phyloP scores from a whole-genome alignment of 2,888 invertebrate genomes.

The Lithophane leautieri region DNA sequence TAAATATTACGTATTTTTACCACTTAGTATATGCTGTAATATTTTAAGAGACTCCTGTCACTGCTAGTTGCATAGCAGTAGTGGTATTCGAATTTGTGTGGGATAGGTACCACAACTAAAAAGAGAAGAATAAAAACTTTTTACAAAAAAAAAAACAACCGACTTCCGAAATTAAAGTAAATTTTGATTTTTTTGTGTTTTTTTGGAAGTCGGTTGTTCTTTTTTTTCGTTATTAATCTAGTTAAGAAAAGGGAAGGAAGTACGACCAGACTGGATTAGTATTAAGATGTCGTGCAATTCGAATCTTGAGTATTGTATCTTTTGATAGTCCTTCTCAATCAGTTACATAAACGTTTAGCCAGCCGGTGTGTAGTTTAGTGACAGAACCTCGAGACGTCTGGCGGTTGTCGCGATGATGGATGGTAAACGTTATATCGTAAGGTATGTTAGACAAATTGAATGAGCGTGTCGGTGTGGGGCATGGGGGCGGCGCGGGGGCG shows the following conservation, averaged over 20 bases:
- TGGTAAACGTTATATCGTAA: conserved; percentile 64
- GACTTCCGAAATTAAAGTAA: no score
- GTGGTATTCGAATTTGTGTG: no score
- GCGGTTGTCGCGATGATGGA: conserved; percentile 61
- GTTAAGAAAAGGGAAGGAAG: not conserved
- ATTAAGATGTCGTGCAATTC: not conserved
- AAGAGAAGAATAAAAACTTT: no score
- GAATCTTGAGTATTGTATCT: not conserved
- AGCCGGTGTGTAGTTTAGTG: not conserved
- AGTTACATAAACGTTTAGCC: not conserved
- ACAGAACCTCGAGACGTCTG: not conserved
- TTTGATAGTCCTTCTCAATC: not conserved
- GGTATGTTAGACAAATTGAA: conserved; percentile 77
- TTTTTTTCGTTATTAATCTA: not conserved
- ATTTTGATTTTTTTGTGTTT: no score
- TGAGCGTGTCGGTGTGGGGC: conserved; percentile 67
- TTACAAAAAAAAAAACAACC: no score
- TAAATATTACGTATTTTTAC: no score
- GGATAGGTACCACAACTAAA: no score
- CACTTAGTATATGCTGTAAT: no score
- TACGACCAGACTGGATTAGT: not conserved
- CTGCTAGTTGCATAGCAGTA: no score
- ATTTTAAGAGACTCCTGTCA: no score
- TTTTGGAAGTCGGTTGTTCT: no score
- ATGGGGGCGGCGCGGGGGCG: no score